Evolutionary conservation across 2,888 invertebrate species (phyloP), one percentile per base, ranked within the genome.

Genomic region (Acronicta alni): DNA sequence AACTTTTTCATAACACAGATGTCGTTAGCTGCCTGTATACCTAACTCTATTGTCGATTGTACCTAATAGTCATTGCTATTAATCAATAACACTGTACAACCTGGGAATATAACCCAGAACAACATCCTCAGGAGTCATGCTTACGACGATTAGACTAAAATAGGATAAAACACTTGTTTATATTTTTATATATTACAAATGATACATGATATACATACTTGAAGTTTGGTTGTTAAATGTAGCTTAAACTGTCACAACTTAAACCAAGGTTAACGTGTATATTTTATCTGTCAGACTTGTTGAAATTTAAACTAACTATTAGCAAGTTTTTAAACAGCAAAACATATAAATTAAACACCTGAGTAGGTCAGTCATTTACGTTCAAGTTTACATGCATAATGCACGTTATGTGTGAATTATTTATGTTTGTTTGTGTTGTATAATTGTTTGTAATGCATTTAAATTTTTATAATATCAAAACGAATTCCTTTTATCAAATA

Each of bases 331-430:
- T 14, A 12, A 30, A 30, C 20, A 38, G 45, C 52, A 62, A 71
- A 55, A 69, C 43, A 52, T 42, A 54, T 39, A 39, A 52, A 41
- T 47, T 12, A 47, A 43, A 41, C 15, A 55, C 37, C 18, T 38
- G 41, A 71, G 42, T 65, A 56, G 71, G 68, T 66, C 66, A 71
- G 51, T 26, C 46, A 41, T 49, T 47, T 58, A 26, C 43, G n/a
- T 42, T 57, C 38, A 41, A 52, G 43, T 52, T 20, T 44, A 45
- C 38, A n/a, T 32, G n/a, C 6, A 14, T 32, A 32, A 32, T n/a
- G 5, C n/a, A 32, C 32, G 12, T 14, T 32, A 32, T n/a, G n/a
- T 12, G 3, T 32, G n/a, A 32, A 14, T 32, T 32, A 32, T 32
- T 12, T 32, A 32, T 32, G 3, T 14, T 32, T 32, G 32, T 14